Conservation (phyloP, 2,888 invertebrate genomes). For the Eubasilissa splendida region DNA sequence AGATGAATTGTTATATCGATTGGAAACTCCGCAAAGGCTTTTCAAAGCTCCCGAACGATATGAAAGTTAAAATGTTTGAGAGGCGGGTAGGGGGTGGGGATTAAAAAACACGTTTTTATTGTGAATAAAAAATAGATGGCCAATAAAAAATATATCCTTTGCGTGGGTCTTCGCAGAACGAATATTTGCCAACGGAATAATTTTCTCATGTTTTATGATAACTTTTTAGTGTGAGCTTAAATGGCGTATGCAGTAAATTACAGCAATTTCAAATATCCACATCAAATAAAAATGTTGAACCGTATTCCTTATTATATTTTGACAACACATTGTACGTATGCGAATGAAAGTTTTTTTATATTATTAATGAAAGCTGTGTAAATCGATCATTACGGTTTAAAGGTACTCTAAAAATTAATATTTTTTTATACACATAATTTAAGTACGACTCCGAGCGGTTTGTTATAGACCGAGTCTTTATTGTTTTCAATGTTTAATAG, state of each 20-base stretch:
- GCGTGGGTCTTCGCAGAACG: constrained; percentile 3
- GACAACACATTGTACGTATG: too few relatives aligned
- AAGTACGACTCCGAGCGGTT: too few relatives aligned
- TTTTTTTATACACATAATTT: too few relatives aligned
- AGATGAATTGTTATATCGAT: constrained; percentile 35
- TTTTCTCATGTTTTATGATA: constrained; percentile 6
- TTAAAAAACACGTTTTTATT: constrained; percentile 30
- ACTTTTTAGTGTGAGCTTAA: neutral
- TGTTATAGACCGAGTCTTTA: too few relatives aligned
- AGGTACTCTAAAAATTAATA: too few relatives aligned
- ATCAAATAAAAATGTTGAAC: too few relatives aligned
- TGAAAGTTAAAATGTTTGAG: constrained; percentile 32
- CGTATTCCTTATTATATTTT: too few relatives aligned
- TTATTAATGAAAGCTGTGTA: too few relatives aligned
- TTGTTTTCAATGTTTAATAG: too few relatives aligned
- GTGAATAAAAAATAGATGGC: constrained; percentile 30
- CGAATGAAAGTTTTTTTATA: too few relatives aligned
- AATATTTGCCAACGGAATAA: constrained; percentile 12
- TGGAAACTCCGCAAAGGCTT: constrained; percentile 34
- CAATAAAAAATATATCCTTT: constrained; percentile 35
- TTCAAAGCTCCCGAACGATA: constrained; percentile 30
- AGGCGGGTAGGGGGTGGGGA: constrained; percentile 15
- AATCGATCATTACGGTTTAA: too few relatives aligned
- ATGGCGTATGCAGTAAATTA: neutral
- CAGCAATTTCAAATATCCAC: neutral